Conservation (phyloP, 1,140 invertebrate species). For the Zeugodacus cucurbitae region DNA sequence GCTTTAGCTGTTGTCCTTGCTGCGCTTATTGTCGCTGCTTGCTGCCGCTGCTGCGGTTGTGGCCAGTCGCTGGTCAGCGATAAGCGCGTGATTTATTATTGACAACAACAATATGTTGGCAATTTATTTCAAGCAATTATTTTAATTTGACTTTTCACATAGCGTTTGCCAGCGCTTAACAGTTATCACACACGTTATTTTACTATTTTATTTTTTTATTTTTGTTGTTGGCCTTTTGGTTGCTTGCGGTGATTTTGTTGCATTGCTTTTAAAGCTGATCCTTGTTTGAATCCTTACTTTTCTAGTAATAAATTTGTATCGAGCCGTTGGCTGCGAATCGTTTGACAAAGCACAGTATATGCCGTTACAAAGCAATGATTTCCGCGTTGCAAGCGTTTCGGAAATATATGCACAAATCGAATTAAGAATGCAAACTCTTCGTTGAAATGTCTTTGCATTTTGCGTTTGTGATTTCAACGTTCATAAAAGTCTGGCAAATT, state of each 20-base stretch:
- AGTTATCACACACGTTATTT: no score
- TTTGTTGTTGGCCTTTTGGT: background rate
- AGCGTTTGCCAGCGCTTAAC: background rate
- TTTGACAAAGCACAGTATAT: background rate
- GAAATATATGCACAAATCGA: background rate
- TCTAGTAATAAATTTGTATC: background rate
- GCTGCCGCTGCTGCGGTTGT: background rate
- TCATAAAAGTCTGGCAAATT: background rate
- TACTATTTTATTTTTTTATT: background rate
- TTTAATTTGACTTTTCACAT: background rate
- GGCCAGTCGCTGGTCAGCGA: background rate
- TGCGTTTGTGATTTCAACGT: background rate
- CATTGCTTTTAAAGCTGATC: background rate
- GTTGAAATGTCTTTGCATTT: background rate
- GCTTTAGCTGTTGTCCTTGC: background rate
- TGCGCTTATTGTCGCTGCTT: background rate
- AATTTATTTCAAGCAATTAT: constrained; percentile 21
- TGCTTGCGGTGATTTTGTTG: background rate
- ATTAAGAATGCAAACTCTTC: background rate
- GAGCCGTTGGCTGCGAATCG: background rate
- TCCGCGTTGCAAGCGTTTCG: background rate
- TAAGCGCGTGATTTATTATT: constrained; percentile 24
- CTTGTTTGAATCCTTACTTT: background rate
- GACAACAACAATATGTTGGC: background rate
- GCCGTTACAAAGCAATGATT: background rate